phyloP scores from a whole-genome alignment of 2,797 vertebrate genomes.

The Thaleichthys pacificus region DNA sequence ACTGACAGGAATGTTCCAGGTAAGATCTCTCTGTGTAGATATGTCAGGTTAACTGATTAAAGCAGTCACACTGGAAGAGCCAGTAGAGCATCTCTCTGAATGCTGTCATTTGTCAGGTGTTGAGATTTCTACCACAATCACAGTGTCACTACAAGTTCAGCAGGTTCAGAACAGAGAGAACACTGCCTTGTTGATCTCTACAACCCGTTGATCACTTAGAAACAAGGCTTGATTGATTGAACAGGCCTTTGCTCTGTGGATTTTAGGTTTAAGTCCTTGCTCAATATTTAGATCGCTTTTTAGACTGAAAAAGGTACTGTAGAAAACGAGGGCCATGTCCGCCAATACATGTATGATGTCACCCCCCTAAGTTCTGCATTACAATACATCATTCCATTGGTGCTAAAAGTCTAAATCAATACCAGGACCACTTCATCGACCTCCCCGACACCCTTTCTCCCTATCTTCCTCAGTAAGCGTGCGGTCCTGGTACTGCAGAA shows the following conservation, averaged over 20 bases:
- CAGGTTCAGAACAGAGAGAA: slow-evolving; percentile 61
- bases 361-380: not conserved
- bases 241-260: slow-evolving; percentile 9
- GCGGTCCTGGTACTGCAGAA: slow-evolving; percentile 97
- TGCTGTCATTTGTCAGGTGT: slow-evolving; percentile 34
- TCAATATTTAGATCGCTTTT: not conserved
- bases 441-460: not conserved
- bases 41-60: slow-evolving; percentile 19
- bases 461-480: slow-evolving; percentile 82
- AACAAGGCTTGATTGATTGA: slow-evolving; percentile 51
- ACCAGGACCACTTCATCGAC: slow-evolving; percentile 9
- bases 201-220: slow-evolving; percentile 59
- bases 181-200: slow-evolving; percentile 26
- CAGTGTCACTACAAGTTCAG: slow-evolving; percentile 63
- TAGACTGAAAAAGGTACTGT: not conserved
- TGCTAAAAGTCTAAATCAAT: not conserved
- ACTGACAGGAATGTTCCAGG: slow-evolving; percentile 60
- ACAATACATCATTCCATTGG: not conserved
- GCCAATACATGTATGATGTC: not conserved
- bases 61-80: slow-evolving; percentile 68
- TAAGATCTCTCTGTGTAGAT: slow-evolving; percentile 46
- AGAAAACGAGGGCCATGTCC: not conserved
- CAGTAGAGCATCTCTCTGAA: slow-evolving; percentile 67
- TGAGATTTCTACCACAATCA: slow-evolving; percentile 76
- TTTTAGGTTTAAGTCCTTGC: not conserved